These are phyloP conservation scores for Eupithecia dodoneata DNA, from an alignment of 2,888 invertebrate genomes.

Conservation along the genomic window DNA sequence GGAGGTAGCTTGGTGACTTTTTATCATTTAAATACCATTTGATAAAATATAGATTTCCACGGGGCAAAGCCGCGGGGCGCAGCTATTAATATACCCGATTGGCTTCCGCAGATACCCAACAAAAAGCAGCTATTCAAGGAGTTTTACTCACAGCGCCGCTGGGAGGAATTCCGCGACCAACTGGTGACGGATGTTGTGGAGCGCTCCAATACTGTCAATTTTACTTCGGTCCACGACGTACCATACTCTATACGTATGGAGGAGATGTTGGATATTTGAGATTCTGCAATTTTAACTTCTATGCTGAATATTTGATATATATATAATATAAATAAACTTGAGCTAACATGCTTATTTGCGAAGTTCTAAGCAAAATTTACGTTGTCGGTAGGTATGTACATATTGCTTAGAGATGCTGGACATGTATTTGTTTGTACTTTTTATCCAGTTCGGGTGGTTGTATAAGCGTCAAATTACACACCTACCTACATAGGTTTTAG, in stretches of 20 bases:
- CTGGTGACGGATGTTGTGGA: slow-evolving; percentile 78
- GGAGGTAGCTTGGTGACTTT: no score
- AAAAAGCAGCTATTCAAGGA: slow-evolving; percentile 83
- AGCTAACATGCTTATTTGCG: not conserved
- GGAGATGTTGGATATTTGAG: slow-evolving; percentile 76
- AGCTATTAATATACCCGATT: not conserved
- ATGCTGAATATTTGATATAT: not conserved
- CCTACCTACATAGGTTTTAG: not conserved
- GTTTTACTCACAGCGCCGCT: slow-evolving; percentile 82
- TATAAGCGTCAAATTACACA: not conserved
- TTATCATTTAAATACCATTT: no score
- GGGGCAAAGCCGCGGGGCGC: no score
- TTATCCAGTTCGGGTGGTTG: not conserved
- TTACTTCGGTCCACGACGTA: slow-evolving; percentile 85
- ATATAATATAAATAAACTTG: not conserved
- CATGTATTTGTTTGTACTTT: not conserved
- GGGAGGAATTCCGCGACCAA: slow-evolving; percentile 81
- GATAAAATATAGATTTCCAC: no score
- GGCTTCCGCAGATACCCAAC: slow-evolving; percentile 79
- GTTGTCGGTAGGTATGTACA: not conserved
- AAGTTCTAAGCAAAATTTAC: not conserved
- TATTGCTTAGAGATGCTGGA: not conserved
- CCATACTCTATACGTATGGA: slow-evolving; percentile 86
- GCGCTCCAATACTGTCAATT: slow-evolving; percentile 78
- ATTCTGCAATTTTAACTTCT: not conserved